Evolutionary conservation across 2,797 vertebrate genomes (phyloP), one percentile per base, ranked within the genome.

Genomic region (Pelobates cultripes): DNA sequence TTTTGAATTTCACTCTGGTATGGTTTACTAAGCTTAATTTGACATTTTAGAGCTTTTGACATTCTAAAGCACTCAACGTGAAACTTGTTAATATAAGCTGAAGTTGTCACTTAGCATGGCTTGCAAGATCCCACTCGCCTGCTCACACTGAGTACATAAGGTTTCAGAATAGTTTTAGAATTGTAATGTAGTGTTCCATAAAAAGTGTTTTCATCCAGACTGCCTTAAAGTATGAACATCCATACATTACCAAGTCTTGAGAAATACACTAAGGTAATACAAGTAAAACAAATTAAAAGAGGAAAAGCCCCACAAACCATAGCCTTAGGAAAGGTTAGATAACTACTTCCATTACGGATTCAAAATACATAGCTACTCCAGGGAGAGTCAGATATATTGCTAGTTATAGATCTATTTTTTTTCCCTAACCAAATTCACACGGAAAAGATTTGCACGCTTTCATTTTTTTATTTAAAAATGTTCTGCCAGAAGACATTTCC

Each of bases 381-480:
- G 70, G 42, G 80, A 81, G 66, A 75, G 43, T 67, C 44, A 51
- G 55, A 64, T 9, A 70, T 53, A 77, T 82, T 77, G 45, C 60
- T 77, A 72, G 74, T n/a, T 67, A 67, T 44, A 82, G 70, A 76
- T 77, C 64, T 69, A 73, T 73, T 85, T 3, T 17, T 81, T 78
- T 86, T 78, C 72, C 85, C 86, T 84, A 88, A 85, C 75, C 77
- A 87, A 89, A 89, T 85, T 86, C 86, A 86, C 86, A 86, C 86
- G 84, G 87, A 90, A 86, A 70, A 87, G 82, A 81, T 85, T 57
- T 80, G 75, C 70, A 81, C 43, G 63, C 41, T 57, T 85, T 61
- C 73, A 0, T 10, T 82, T 79, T 60, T 86, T 85, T 76, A 79
- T 79, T 85, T 79, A n/a, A 53, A 87, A 77, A 76, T 83, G 69